phyloP scores from a whole-genome alignment of 1,140 invertebrate species.

The Archivesica marissinica region DNA sequence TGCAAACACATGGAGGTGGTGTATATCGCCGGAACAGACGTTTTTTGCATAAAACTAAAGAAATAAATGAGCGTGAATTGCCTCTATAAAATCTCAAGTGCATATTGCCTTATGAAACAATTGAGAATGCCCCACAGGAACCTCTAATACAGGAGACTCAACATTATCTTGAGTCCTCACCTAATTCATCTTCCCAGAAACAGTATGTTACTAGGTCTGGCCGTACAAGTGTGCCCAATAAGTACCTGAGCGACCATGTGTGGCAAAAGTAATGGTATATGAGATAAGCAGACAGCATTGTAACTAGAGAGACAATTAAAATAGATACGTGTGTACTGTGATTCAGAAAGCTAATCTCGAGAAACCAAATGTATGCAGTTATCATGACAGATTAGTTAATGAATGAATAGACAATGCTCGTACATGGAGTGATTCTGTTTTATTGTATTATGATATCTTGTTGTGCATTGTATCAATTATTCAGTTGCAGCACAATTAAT shows the following conservation, averaged over 20 bases:
- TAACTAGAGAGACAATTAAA: no score
- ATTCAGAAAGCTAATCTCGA: no score
- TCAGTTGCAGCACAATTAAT: no score
- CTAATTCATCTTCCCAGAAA: neutral
- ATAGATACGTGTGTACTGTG: no score
- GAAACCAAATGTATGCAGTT: no score
- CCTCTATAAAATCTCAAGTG: neutral
- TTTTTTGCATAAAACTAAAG: slow-evolving; percentile 9
- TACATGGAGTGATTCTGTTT: no score
- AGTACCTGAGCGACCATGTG: neutral
- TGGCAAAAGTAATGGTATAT: slow-evolving; percentile 16
- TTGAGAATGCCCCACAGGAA: neutral
- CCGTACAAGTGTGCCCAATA: neutral
- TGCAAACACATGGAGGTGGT: neutral
- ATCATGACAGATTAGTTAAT: no score
- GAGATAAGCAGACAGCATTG: no score
- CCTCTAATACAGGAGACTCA: neutral
- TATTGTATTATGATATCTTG: no score
- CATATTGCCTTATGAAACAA: neutral
- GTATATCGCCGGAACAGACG: slow-evolving; percentile 18
- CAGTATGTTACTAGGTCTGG: neutral
- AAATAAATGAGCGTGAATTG: neutral
- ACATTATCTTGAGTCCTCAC: neutral
- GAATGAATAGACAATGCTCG: no score
- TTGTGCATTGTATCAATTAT: no score